A percentile compares a stretch with the other conserved stretches of the same genome.
Evolutionary conservation across 2,888 invertebrate genomes (phyloP).

Genomic region (Capitulum mitella): DNA sequence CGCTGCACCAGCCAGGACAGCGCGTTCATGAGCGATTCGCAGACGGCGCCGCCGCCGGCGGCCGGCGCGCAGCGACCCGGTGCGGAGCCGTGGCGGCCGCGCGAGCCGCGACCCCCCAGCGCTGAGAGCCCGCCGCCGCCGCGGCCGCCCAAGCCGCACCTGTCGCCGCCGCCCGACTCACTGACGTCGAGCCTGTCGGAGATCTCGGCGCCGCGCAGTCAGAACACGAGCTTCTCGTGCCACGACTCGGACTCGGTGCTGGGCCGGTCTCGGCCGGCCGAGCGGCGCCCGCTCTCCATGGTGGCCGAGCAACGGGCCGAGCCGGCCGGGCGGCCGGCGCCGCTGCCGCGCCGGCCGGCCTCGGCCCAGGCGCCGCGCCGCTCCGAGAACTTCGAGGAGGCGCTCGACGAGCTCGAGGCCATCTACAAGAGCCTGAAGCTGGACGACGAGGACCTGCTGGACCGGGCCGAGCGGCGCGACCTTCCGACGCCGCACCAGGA

Average conservation of each 20-base stretch:
- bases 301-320: neutral
- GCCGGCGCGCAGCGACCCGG: neutral
- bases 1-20: slow-evolving; percentile 12
- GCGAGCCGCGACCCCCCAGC: neutral
- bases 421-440: slow-evolving; percentile 74
- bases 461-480: slow-evolving; percentile 68
- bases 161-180: neutral
- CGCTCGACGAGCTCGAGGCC: slow-evolving; percentile 80
- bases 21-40: slow-evolving; percentile 16
- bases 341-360: neutral
- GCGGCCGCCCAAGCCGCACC: neutral
- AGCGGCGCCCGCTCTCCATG: neutral
- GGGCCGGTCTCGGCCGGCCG: neutral
- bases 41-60: neutral
- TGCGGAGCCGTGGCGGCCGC: neutral
- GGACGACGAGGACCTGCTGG: slow-evolving; percentile 66
- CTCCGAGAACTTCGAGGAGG: slow-evolving; percentile 50
- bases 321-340: neutral
- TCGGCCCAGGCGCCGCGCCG: slow-evolving; percentile 29
- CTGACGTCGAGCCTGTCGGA: neutral
- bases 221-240: slow-evolving; percentile 13
- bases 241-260: slow-evolving; percentile 12
- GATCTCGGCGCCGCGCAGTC: slow-evolving; percentile 2
- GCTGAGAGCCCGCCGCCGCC: neutral
- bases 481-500: slow-evolving; percentile 49